phyloP scores from a whole-genome alignment of 53 echinoderm and acorn worm genomes.

The Apostichopus leukothele region DNA sequence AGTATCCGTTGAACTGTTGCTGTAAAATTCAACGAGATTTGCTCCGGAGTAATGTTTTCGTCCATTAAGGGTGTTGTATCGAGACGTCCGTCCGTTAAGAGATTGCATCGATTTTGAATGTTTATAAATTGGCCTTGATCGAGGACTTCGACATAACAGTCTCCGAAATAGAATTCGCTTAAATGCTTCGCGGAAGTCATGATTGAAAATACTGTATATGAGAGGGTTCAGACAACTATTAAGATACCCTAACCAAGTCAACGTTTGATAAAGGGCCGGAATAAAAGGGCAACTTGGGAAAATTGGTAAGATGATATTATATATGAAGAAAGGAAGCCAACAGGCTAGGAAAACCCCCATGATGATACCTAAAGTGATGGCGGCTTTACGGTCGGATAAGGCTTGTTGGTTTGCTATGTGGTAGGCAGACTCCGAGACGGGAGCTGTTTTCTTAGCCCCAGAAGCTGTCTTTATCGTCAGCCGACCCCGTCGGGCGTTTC shows the following conservation, averaged over 20 bases:
- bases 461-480: constrained; percentile 63
- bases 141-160: constrained; percentile 30
- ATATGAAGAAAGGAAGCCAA: constrained; percentile 92
- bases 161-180: constrained; percentile 70
- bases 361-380: constrained; percentile 91
- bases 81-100: constrained; percentile 43
- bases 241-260: constrained; percentile 95
- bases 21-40: constrained; percentile 44
- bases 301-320: constrained; percentile 89
- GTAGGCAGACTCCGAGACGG: constrained; percentile 69
- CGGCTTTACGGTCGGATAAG: constrained; percentile 90
- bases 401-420: constrained; percentile 85
- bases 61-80: constrained; percentile 34
- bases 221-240: constrained; percentile 91
- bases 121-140: constrained; percentile 38
- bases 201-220: constrained; percentile 98
- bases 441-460: constrained; percentile 72
- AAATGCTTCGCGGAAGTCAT: constrained; percentile 93
- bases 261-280: constrained; percentile 66
- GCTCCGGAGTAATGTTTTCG: constrained; percentile 32
- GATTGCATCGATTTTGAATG: constrained; percentile 47
- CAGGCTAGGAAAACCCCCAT: constrained; percentile 96
- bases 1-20: constrained; percentile 59
- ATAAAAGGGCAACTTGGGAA: constrained; percentile 69
- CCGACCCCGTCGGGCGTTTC: constrained; percentile 84